Evolutionary conservation across 1,140 invertebrate species (phyloP).

Genomic region (Brachionus sp.): DNA sequence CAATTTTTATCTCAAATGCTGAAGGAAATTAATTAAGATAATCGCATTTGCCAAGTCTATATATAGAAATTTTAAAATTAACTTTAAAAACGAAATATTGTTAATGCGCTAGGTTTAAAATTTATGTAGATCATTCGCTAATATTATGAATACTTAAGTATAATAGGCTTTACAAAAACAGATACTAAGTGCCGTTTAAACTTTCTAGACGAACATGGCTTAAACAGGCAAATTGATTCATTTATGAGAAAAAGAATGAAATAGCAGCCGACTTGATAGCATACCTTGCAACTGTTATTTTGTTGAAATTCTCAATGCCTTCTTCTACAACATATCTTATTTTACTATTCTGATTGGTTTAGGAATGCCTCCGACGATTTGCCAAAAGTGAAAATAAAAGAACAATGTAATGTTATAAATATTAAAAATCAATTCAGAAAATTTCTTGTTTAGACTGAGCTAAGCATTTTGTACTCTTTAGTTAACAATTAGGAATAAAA

Average conservation of each 20-base stretch:
- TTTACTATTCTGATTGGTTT: background rate
- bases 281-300: background rate
- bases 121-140: background rate
- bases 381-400: background rate
- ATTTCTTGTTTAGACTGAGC: background rate
- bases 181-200: background rate
- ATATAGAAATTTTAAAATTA: background rate
- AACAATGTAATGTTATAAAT: background rate
- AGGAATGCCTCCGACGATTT: background rate
- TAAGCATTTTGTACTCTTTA: background rate
- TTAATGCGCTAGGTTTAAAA: background rate
- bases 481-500: background rate
- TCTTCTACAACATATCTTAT: background rate
- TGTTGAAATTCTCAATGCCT: background rate
- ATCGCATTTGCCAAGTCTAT: background rate
- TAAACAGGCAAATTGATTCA: background rate
- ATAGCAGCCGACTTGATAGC: background rate
- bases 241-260: background rate
- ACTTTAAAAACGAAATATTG: background rate
- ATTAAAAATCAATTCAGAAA: background rate
- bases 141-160: background rate
- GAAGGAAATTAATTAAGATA: slow-evolving; percentile 4
- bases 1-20: background rate
- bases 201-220: background rate
- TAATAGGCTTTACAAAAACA: background rate